Percentiles rank a stretch among this genome's conserved stretches.
Evolutionary conservation across 2,113 vertebrate genomes (phyloP).

Genomic region (Mobula hypostoma): DNA sequence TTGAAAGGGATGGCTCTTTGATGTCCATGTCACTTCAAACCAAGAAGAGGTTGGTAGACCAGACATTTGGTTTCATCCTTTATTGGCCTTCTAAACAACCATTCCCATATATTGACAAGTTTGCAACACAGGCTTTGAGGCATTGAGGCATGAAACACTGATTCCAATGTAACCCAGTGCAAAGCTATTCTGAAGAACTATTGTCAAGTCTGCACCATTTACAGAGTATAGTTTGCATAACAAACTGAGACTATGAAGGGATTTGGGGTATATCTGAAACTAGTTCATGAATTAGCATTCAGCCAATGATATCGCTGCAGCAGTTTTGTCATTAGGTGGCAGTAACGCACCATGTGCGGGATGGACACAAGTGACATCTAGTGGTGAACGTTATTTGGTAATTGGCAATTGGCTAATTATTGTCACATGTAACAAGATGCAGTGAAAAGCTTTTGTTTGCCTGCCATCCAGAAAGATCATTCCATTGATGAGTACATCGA

Average conservation of each 20-base stretch:
- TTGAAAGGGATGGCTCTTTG: neutral
- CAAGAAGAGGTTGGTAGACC: neutral
- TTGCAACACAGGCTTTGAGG: neutral
- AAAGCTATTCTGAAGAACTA: neutral
- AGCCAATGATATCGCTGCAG: neutral
- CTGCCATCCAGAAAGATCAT: no score
- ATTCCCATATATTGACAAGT: neutral
- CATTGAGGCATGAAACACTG: neutral
- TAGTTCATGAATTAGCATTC: neutral
- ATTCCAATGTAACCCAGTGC: neutral
- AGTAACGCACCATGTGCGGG: neutral
- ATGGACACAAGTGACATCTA: slow-evolving; percentile 2
- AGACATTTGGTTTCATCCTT: neutral
- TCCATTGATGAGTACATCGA: no score
- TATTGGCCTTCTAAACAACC: neutral
- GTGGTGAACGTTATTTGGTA: neutral
- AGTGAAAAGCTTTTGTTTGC: no score
- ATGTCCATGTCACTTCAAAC: neutral
- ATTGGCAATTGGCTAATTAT: no score
- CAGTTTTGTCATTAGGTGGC: slow-evolving; percentile 25
- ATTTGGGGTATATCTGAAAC: neutral
- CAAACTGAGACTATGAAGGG: neutral
- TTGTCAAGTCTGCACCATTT: neutral
- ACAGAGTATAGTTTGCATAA: neutral
- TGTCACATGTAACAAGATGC: no score